Conservation (phyloP, 2,113 vertebrate species). For the Ceyx margarethae region DNA sequence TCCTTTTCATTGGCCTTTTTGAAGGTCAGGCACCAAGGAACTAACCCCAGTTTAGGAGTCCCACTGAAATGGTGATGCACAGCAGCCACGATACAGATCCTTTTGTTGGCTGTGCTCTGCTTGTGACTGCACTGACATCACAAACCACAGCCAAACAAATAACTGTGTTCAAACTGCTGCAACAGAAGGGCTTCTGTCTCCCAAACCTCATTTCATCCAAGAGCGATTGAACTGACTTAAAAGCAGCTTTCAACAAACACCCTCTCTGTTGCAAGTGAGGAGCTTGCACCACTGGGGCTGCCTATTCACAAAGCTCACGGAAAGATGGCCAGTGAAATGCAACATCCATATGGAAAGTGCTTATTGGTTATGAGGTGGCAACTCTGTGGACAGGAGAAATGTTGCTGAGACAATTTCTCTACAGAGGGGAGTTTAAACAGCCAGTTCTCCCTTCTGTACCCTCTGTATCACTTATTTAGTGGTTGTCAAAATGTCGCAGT, state of each 20-base stretch:
- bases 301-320: neutral
- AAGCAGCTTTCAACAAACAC: constrained; percentile 11
- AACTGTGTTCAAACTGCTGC: neutral
- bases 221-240: neutral
- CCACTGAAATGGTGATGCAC: neutral
- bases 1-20: neutral
- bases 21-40: neutral
- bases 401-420: neutral
- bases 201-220: neutral
- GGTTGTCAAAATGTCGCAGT: neutral
- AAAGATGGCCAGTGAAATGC: neutral
- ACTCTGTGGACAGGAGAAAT: neutral
- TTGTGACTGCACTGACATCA: neutral
- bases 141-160: neutral
- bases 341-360: neutral
- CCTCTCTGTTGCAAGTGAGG: neutral
- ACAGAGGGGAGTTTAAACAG: neutral
- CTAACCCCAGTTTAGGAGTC: neutral
- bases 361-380: neutral
- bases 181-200: constrained; percentile 26
- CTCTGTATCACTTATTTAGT: neutral
- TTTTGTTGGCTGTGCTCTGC: neutral
- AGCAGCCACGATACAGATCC: neutral
- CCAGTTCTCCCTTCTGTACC: neutral
- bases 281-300: neutral